phyloP scores from a whole-genome alignment of 2,113 vertebrate genomes.

The Pelodiscus sinensis region DNA sequence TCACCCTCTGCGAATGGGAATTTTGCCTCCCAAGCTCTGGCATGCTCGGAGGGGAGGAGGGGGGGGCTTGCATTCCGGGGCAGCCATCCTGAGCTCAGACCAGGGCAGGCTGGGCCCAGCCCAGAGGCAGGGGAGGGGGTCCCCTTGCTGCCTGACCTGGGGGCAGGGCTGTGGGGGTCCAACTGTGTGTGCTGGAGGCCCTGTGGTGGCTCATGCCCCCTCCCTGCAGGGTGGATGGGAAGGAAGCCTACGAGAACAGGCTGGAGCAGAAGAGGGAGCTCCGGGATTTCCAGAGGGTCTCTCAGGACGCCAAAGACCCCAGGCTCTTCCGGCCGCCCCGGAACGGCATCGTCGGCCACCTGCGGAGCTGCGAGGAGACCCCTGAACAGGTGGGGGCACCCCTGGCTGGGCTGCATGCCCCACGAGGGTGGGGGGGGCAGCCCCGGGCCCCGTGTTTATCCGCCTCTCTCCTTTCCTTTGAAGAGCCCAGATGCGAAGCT shows the following conservation, averaged over 20 bases:
- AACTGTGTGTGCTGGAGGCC: background rate
- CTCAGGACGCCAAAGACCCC: slow-evolving; percentile 87
- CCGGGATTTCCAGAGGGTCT: slow-evolving; percentile 71
- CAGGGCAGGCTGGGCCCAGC: background rate
- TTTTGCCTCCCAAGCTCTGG: background rate
- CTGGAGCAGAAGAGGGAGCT: slow-evolving; percentile 82
- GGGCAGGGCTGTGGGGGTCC: no score
- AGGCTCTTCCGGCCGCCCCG: slow-evolving; percentile 85
- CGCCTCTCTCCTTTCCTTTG: background rate
- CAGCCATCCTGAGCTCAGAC: background rate
- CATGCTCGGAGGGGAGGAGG: accelerated
- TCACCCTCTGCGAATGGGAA: background rate
- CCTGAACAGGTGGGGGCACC: slow-evolving; percentile 68
- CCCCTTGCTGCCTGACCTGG: background rate
- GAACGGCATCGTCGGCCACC: slow-evolving; percentile 84
- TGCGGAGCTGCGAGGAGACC: slow-evolving; percentile 78
- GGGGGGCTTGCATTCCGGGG: background rate
- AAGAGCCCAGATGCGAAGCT: slow-evolving; percentile 80
- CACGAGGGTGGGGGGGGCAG: accelerated
- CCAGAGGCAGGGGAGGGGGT: no score
- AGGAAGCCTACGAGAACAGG: slow-evolving; percentile 82
- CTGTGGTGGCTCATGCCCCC: accelerated
- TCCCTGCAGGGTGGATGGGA: slow-evolving; percentile 89
- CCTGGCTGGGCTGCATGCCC: accelerated
- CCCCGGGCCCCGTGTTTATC: no score